Percentiles rank a stretch among this genome's conserved stretches.
phyloP scores from a whole-genome alignment of 1,140 invertebrate species.

The Drosophila prosaltans region DNA sequence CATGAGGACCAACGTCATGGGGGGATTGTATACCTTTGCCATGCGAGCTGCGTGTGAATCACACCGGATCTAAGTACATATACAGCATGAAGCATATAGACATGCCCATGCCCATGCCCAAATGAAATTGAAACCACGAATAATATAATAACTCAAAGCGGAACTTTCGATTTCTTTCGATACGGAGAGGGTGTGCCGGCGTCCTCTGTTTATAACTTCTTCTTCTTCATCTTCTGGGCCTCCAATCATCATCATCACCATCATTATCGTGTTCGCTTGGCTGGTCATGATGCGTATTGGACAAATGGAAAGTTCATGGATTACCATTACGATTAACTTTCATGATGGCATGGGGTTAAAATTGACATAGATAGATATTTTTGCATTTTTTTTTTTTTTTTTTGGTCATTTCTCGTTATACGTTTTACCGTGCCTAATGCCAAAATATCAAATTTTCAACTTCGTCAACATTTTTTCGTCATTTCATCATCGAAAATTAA shows the following conservation, averaged over 20 bases:
- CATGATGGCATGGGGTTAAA: slow-evolving; percentile 35
- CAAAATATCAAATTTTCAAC: slow-evolving; percentile 16
- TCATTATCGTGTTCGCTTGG: slow-evolving; percentile 58
- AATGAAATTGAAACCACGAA: slow-evolving; percentile 69
- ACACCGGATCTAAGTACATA: slow-evolving; percentile 55
- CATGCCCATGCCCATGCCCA: slow-evolving; percentile 26
- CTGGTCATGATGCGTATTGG: slow-evolving; percentile 44
- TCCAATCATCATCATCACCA: slow-evolving; percentile 28
- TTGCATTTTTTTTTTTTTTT: slow-evolving; percentile 26
- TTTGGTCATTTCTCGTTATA: slow-evolving; percentile 29
- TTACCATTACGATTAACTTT: slow-evolving; percentile 34
- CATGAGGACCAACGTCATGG: slow-evolving; percentile 42
- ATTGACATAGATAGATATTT: slow-evolving; percentile 47
- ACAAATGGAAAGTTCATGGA: slow-evolving; percentile 63
- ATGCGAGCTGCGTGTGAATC: slow-evolving; percentile 58
- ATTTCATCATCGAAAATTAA: slow-evolving; percentile 76
- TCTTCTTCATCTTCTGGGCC: slow-evolving; percentile 12
- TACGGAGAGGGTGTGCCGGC: slow-evolving; percentile 40
- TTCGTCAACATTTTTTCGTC: slow-evolving; percentile 55
- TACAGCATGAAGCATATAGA: not conserved
- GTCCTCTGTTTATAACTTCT: slow-evolving; percentile 1
- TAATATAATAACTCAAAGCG: slow-evolving; percentile 24
- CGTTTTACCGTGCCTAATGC: slow-evolving; percentile 13
- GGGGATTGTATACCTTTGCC: slow-evolving; percentile 16
- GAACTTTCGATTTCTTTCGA: slow-evolving; percentile 80